Evolutionary conservation across 1,140 invertebrate species (phyloP).

Genomic region (Drosophila nigromelanica): DNA sequence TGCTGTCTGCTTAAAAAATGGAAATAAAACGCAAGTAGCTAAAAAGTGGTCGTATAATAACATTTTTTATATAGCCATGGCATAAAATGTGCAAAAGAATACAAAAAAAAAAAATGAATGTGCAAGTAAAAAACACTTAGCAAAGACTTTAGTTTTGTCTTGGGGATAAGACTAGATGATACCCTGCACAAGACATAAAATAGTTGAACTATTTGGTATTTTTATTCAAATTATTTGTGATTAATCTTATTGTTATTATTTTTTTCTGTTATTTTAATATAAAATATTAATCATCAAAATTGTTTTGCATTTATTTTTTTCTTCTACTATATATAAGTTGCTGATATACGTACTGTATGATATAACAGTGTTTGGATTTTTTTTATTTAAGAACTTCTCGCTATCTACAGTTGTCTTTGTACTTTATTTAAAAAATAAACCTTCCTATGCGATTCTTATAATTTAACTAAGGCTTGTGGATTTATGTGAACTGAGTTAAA

Average conservation of each 20-base stretch:
- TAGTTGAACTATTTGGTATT: no score
- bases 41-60: slow-evolving; percentile 44
- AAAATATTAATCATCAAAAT: no score
- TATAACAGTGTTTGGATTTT: no score
- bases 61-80: slow-evolving; percentile 46
- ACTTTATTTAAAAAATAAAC: neutral
- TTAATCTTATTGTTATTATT: no score
- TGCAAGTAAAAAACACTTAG: slow-evolving; percentile 38
- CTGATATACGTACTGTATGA: no score
- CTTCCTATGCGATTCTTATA: neutral
- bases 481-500: no score
- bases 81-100: slow-evolving; percentile 45
- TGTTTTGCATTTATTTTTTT: no score
- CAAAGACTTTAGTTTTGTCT: neutral
- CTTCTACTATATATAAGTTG: no score
- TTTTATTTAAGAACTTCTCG: no score
- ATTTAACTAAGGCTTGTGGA: neutral
- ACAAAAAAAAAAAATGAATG: slow-evolving; percentile 28
- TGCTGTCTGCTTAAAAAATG: neutral
- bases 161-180: neutral
- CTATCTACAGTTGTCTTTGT: no score
- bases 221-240: no score
- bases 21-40: slow-evolving; percentile 36
- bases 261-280: no score
- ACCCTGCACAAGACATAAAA: neutral